Evolutionary conservation across 2,113 vertebrate genomes (phyloP).

Genomic region (Epinephelus moara): DNA sequence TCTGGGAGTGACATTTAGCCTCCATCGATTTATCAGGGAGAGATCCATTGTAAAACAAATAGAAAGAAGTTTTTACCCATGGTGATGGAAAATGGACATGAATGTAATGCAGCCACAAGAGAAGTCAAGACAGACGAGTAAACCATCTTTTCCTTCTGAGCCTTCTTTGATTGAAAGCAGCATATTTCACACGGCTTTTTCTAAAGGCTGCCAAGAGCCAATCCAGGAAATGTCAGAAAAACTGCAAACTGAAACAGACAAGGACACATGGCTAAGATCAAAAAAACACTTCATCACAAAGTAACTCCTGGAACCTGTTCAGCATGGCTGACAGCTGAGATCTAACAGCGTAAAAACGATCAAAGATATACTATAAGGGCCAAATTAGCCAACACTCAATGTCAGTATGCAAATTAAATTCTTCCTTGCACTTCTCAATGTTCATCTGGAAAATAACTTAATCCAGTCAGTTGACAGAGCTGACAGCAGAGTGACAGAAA

Average conservation of each 20-base stretch:
- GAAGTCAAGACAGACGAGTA: background rate
- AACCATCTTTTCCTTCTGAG: background rate
- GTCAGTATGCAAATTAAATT: slow-evolving; percentile 5
- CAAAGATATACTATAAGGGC: too few species aligned
- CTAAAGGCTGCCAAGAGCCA: background rate
- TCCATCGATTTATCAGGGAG: background rate
- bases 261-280: background rate
- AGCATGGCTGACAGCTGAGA: background rate
- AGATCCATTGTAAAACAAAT: background rate
- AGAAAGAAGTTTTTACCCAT: background rate
- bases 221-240: background rate
- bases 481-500: slow-evolving; percentile 42
- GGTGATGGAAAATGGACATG: background rate
- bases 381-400: background rate
- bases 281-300: background rate
- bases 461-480: slow-evolving; percentile 13
- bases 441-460: slow-evolving; percentile 34
- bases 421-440: background rate
- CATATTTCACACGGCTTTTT: background rate
- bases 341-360: background rate
- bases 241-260: background rate
- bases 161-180: background rate
- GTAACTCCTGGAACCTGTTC: too few species aligned
- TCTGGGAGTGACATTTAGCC: background rate
- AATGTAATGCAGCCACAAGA: background rate